A percentile compares a stretch with the other conserved stretches of the same genome.
Conservation (phyloP, 1,140 invertebrate species). For the Chrysoperla carnea region DNA sequence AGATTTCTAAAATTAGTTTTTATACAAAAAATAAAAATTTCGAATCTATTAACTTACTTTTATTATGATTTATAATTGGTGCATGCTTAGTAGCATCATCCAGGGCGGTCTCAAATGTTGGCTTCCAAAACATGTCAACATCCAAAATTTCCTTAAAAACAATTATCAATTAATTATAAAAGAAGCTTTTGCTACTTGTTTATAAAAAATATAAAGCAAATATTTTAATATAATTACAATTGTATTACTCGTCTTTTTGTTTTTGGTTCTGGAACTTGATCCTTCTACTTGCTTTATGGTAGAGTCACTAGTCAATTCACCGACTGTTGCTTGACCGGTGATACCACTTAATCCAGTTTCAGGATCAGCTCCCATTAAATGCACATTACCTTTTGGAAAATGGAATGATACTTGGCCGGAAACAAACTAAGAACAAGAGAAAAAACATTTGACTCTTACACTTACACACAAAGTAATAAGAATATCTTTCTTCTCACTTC, state of each 20-base stretch:
- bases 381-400: conserved; percentile 34
- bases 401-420: conserved; percentile 45
- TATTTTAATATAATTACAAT: conserved; percentile 16
- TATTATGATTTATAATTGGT: conserved; percentile 29
- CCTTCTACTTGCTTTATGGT: conserved; percentile 16
- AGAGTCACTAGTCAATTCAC: conserved; percentile 31
- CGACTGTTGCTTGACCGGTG: conserved; percentile 29
- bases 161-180: conserved; percentile 2
- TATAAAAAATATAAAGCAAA: background rate
- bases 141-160: conserved; percentile 21
- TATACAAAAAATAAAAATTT: too few relatives aligned
- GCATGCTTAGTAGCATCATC: conserved; percentile 22
- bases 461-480: too few relatives aligned
- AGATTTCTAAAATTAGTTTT: too few relatives aligned
- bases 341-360: conserved; percentile 31
- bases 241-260: conserved; percentile 21
- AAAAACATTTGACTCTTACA: background rate
- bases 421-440: conserved; percentile 28
- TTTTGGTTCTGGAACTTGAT: conserved; percentile 26
- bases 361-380: conserved; percentile 32
- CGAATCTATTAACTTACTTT: conserved; percentile 23
- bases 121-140: conserved; percentile 25
- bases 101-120: conserved; percentile 18
- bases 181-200: background rate
- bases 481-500: conserved; percentile 4